Evolutionary conservation across 2,888 invertebrate genomes (phyloP).

Genomic region (Dorcus parallelipipedus): DNA sequence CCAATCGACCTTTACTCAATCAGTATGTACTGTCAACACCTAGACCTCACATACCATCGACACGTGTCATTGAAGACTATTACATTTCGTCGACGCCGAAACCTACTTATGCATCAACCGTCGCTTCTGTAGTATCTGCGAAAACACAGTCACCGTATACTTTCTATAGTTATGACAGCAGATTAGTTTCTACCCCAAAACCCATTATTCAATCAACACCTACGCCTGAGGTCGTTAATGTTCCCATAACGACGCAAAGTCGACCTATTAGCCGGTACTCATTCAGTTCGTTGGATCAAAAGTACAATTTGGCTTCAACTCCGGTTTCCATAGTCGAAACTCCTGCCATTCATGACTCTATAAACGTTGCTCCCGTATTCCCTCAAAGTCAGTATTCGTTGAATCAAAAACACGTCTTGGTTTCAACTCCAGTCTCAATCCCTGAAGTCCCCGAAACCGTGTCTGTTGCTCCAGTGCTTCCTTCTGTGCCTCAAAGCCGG

Average conservation of each 20-base stretch:
- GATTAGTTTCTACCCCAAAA: slow-evolving; percentile 27
- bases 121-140: slow-evolving; percentile 37
- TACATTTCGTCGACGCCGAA: slow-evolving; percentile 30
- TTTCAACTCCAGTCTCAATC: no score
- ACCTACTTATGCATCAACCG: slow-evolving; percentile 46
- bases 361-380: no score
- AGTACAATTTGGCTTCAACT: slow-evolving; percentile 21
- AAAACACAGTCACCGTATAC: slow-evolving; percentile 28
- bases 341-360: no score
- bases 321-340: no score
- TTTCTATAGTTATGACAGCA: slow-evolving; percentile 32
- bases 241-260: slow-evolving; percentile 8
- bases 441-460: no score
- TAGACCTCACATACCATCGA: neutral
- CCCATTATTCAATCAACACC: slow-evolving; percentile 2
- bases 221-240: neutral
- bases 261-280: slow-evolving; percentile 31
- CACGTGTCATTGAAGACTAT: neutral
- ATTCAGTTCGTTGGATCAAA: slow-evolving; percentile 32
- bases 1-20: no score
- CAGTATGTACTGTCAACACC: no score
- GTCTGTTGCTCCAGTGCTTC: no score
- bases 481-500: slow-evolving; percentile 14
- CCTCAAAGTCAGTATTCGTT: no score
- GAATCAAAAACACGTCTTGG: no score